phyloP scores from a whole-genome alignment of 2,888 invertebrate species.

The Cheilosia urbana region DNA sequence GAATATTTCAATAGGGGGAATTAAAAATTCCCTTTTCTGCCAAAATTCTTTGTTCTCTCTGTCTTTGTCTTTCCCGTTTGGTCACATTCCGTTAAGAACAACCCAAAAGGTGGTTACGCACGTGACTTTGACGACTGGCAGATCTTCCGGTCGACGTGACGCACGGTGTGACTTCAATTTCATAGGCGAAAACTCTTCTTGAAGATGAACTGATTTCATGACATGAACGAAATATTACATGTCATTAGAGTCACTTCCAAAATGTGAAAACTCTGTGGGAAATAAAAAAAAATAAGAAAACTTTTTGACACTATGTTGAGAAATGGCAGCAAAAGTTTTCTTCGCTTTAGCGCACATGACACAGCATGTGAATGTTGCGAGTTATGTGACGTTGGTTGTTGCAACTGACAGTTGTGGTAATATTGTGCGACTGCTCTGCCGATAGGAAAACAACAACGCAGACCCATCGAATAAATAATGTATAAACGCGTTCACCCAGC shows the following conservation, averaged over 20 bases:
- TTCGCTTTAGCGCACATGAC: slow-evolving; percentile 32
- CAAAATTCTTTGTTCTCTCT: background rate
- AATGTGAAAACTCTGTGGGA: slow-evolving; percentile 19
- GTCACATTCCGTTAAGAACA: slow-evolving; percentile 28
- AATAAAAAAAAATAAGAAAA: slow-evolving; percentile 23
- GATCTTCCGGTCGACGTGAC: slow-evolving; percentile 39
- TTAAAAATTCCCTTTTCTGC: slow-evolving; percentile 69
- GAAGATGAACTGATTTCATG: background rate
- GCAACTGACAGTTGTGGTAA: slow-evolving; percentile 60
- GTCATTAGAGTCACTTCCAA: slow-evolving; percentile 28
- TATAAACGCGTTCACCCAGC: background rate
- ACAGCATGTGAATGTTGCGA: slow-evolving; percentile 13
- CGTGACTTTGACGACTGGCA: slow-evolving; percentile 42
- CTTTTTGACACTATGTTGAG: slow-evolving; percentile 32
- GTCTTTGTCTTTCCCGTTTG: slow-evolving; percentile 14
- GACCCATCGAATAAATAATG: slow-evolving; percentile 7
- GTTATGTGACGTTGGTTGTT: slow-evolving; percentile 34
- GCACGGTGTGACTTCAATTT: too few relatives aligned
- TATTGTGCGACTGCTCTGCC: slow-evolving; percentile 19
- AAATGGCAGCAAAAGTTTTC: slow-evolving; percentile 27
- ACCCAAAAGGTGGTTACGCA: slow-evolving; percentile 24
- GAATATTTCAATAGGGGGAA: slow-evolving; percentile 69
- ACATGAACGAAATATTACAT: slow-evolving; percentile 31
- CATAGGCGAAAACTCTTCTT: too few relatives aligned
- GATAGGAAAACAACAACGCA: slow-evolving; percentile 37